Base-by-base conservation (phyloP, 2,888 invertebrate genomes). In the Scotopteryx bipunctaria region DNA sequence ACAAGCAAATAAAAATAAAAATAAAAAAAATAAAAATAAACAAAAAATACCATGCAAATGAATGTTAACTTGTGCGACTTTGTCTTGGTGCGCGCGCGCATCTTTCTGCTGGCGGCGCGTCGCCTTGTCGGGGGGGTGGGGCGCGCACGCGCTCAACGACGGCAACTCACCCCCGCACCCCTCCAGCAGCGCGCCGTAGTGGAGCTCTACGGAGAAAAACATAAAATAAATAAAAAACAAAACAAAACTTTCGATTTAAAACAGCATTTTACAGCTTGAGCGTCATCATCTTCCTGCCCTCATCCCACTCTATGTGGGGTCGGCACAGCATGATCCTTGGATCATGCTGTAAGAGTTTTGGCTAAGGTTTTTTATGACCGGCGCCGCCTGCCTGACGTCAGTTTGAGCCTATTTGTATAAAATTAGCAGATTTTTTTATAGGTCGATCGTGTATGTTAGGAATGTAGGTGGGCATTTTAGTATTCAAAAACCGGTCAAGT, bases 21-120 rank as follows among this genome's bases (percentile, higher is more conserved):
- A 27, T 8, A 43, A 38, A 56, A 43, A 55, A 55, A 45, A 55
- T 42, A 67, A 63, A 69, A 64, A 74, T 69, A 69, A 71, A 62
- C 69, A 67, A 72, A 80, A 73, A 93, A 92, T 94, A 96, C 96
- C 96, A 87, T 95, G 95, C 71, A 95, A 92, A 86, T 96, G 96
- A 73, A 95, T 94, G 92, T 95, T 95, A 91, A 95, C 93, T 91
- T 94, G 94, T 70, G 94, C 93, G 70, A 95, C 85, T 88, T 94
- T 94, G 79, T 95, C 95, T 78, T 94, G 89, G 66, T 94, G 93
- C 76, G 94, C 93, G 62, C 94, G 93, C 70, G 93, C 92, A 69
- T 94, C 86, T 81, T 93, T 94, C 59, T 93, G 91, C 57, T 81
- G 83, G 2, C 83, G 76, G 9, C 86, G 81, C 47, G 84, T 73